phyloP scores from a whole-genome alignment of 2,113 vertebrate genomes.

The Emberiza fucata region DNA sequence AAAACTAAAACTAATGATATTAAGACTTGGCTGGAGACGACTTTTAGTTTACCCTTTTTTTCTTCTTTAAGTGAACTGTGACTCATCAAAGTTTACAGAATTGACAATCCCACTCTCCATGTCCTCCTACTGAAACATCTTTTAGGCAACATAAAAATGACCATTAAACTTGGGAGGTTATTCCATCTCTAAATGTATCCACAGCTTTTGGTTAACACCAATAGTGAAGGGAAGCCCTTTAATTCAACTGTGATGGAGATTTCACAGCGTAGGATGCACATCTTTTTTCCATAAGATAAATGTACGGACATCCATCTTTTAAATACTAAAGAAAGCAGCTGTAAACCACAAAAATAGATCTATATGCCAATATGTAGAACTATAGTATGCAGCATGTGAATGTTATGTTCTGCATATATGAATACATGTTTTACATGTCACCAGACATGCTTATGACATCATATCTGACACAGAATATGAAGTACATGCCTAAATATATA shows the following conservation, averaged over 20 bases:
- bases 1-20: not conserved
- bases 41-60: not conserved
- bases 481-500: not conserved
- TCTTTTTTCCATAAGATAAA: not conserved
- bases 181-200: not conserved
- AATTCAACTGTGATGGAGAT: not conserved
- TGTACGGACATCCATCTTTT: not conserved
- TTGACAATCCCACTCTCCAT: not conserved
- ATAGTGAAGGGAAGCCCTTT: not conserved
- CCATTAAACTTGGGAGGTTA: not conserved
- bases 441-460: not conserved
- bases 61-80: not conserved
- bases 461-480: not conserved
- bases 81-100: not conserved
- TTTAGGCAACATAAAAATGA: not conserved
- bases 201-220: not conserved
- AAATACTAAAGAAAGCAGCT: not conserved
- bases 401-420: not conserved
- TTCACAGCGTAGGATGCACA: not conserved
- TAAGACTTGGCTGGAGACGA: not conserved
- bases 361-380: constrained; percentile 1
- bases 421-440: not conserved
- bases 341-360: not conserved
- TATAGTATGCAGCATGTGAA: not conserved
- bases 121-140: not conserved